phyloP scores from a whole-genome alignment of 1,140 invertebrate species.

The Apis cerana region DNA sequence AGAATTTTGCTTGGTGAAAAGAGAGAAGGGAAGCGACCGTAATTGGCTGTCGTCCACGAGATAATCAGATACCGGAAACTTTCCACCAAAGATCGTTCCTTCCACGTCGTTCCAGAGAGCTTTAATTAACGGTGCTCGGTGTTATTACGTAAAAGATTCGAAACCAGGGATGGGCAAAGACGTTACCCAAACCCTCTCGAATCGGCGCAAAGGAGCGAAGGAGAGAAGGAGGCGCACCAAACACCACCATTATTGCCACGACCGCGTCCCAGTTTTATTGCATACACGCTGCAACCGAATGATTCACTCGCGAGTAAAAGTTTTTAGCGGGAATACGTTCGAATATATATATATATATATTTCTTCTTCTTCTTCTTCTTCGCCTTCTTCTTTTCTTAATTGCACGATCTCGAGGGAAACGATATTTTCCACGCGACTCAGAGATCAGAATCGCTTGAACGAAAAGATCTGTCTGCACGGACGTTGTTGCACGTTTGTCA shows the following conservation, averaged over 20 bases:
- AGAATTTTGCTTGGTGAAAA: neutral
- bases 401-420: neutral
- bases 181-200: neutral
- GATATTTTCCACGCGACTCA: neutral
- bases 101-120: neutral
- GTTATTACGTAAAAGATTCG: constrained; percentile 44
- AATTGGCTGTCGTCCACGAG: constrained; percentile 15
- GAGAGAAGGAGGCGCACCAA: constrained; percentile 2
- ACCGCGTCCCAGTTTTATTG: constrained; percentile 40
- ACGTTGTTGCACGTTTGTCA: neutral
- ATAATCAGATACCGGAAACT: constrained; percentile 1
- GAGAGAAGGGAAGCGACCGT: neutral
- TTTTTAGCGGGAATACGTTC: neutral
- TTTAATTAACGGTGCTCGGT: constrained; percentile 36
- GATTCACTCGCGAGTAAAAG: constrained; percentile 39
- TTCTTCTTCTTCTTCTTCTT: neutral
- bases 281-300: neutral
- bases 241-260: constrained; percentile 30
- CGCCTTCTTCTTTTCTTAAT: neutral
- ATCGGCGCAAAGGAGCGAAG: constrained; percentile 54
- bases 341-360: neutral
- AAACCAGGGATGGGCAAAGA: neutral
- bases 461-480: neutral
- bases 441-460: neutral
- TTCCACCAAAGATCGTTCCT: constrained; percentile 5